These are phyloP conservation scores for Vimba vimba DNA, from an alignment of 2,113 vertebrate genomes.

Conservation along the genomic window DNA sequence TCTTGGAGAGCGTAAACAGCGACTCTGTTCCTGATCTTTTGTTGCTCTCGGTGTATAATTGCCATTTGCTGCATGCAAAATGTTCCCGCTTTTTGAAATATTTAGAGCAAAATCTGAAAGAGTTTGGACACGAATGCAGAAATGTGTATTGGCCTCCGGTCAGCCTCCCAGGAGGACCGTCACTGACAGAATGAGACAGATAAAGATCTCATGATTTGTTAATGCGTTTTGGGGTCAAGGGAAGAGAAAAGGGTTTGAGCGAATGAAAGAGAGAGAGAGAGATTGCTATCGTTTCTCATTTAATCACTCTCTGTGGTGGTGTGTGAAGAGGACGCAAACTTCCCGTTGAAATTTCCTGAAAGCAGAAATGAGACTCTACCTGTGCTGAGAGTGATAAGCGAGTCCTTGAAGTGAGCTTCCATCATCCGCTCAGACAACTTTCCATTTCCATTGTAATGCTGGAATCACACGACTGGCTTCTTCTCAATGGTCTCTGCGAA, in stretches of 20 bases:
- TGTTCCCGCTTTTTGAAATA: background rate
- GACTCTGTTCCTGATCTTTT: background rate
- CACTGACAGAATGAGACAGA: slow-evolving; percentile 26
- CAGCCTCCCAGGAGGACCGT: slow-evolving; percentile 17
- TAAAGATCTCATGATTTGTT: slow-evolving; percentile 52
- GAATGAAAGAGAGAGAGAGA: slow-evolving; percentile 10
- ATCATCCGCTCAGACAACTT: background rate
- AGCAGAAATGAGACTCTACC: slow-evolving; percentile 31
- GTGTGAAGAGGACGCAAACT: slow-evolving; percentile 46
- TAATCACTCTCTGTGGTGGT: slow-evolving; percentile 41
- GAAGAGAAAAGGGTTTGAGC: background rate
- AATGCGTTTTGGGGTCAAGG: slow-evolving; percentile 47
- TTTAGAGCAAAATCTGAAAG: slow-evolving; percentile 9
- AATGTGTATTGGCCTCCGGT: slow-evolving; percentile 29
- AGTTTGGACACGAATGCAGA: background rate
- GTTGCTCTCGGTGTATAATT: background rate
- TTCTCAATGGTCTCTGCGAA: background rate
- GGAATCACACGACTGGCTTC: background rate
- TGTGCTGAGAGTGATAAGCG: slow-evolving; percentile 52
- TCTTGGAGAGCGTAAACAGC: background rate
- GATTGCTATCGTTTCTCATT: slow-evolving; percentile 55
- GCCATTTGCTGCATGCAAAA: background rate
- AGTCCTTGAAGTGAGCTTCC: slow-evolving; percentile 54
- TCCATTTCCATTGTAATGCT: background rate
- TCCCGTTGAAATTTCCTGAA: slow-evolving; percentile 34